Evolutionary conservation across 1,140 invertebrate genomes (phyloP), one percentile per base, ranked within the genome.

Genomic region (Zaprionus capensis): DNA sequence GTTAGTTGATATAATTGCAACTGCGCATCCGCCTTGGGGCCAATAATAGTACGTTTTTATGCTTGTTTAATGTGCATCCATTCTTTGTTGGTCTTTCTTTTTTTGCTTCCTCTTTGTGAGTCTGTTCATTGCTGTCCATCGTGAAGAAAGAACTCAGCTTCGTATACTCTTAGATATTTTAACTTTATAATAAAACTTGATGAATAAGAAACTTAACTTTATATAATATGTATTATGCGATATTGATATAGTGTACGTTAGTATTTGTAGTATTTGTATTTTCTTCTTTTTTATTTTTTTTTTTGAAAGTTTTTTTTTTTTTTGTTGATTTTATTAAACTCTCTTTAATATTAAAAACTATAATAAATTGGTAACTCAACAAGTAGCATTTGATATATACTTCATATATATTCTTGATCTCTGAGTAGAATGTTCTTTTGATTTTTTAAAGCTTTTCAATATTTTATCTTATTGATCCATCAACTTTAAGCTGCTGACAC

Each of bases 61-160:
- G 56, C 46, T 59, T 69, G 36, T 76, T 79, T 83, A 65, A 61
- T 53, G 51, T 76, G 49, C 46, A 17, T 41, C 56, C 59, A 65
- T 70, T 53, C 46, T 58, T 80, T 51, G 12, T 59, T 22, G 20
- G 26, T 15, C 20, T 51, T 28, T 17, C 17, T 9, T n/a, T n/a
- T 49, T 17, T 20, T 4, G 6, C 38, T 44, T 31, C n/a, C 44
- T 11, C 36, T 49, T n/a, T 36, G 26, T 22, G 9, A 17, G 31
- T 22, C n/a, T 41, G 38, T n/a, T 20, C 6, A 20, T 41, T 57
- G 2, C 34, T 36, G 51, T 51, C 11, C 67, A 15, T 59, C 31
- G 34, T 7, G 17, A 68, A 57, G 51, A 2, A n/a, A 6, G 15
- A 17, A 9, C 7, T 4, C 2, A 46, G 6, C 4, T 46, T 46